Evolutionary conservation across 2,888 invertebrate species (phyloP), one percentile per base, ranked within the genome.

Genomic region (Entomobrya multifasciata): DNA sequence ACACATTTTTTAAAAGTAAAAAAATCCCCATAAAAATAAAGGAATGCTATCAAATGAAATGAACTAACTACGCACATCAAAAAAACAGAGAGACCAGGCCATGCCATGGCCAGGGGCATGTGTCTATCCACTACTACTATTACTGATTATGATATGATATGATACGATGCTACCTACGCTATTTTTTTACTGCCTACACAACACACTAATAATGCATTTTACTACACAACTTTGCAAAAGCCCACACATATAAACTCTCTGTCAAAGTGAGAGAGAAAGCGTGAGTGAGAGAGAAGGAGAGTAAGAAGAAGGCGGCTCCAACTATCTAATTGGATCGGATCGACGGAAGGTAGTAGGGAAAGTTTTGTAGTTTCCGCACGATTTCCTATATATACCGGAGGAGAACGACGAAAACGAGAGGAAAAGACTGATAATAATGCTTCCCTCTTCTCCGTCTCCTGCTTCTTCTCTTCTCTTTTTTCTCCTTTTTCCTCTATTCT

Each of bases 311-410:
- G 90, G 89, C 90, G 90, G 86, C 89, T 88, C 88, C 87, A 76
- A 82, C 90, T 88, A 89, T 89, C 89, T 90, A 90, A 90, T 90
- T 90, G 89, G 90, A 90, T 90, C 90, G 89, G 88, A 89, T 89
- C 87, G 89, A 87, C 90, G 90, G 90, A 90, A 90, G 89, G 90
- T 90, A 90, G 88, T 89, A 89, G 89, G 89, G 89, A 90, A 90
- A 90, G 90, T 90, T 89, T 90, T 90, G 90, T 88, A 90, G 90
- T 90, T 90, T 90, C 90, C 90, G 90, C 90, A 90, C 88, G 90
- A 90, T 90, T 90, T 90, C 89, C 90, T 87, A 79, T 79, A 79
- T 86, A 72, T 86, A 72, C 78, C 85, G 78, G 77, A 44, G 72
- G 85, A 72, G 79, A 77, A 84, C 77, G 78, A 84, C 84, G 83